Evolutionary conservation across 2,113 vertebrate species (phyloP).

Genomic region (Pithys albifrons): DNA sequence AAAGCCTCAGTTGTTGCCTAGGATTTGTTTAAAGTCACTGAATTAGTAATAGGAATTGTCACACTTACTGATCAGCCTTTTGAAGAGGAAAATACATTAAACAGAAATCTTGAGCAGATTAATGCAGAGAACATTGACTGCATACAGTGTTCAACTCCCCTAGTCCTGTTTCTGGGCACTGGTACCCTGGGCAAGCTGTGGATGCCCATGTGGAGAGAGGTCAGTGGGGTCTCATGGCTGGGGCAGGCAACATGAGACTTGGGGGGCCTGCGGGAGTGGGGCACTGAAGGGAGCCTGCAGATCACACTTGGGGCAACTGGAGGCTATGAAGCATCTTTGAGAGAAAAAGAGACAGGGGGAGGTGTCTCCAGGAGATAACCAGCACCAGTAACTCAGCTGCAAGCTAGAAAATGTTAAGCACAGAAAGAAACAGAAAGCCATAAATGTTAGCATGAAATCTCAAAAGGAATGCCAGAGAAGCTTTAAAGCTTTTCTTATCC

Average conservation of each 20-base stretch:
- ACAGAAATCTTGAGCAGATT: not conserved
- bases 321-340: not conserved
- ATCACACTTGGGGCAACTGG: not conserved
- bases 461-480: not conserved
- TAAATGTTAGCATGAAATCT: not conserved
- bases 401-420: not conserved
- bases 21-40: conserved; percentile 10
- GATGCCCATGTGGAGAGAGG: not conserved
- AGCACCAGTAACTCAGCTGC: not conserved
- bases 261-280: not conserved
- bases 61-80: not conserved
- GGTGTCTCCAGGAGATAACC: not conserved
- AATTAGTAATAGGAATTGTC: not conserved
- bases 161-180: not conserved
- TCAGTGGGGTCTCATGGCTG: too few species aligned
- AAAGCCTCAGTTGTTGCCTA: not conserved
- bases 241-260: not conserved
- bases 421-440: not conserved
- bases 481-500: not conserved
- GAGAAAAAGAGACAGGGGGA: not conserved
- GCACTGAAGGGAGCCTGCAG: not conserved
- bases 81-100: not conserved
- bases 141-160: accelerated
- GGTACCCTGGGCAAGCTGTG: not conserved
- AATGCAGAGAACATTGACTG: not conserved